Percentiles rank a stretch among this genome's conserved stretches.
Conservation (phyloP, 2,797 vertebrate genomes). For the Sebastes umbrosus region DNA sequence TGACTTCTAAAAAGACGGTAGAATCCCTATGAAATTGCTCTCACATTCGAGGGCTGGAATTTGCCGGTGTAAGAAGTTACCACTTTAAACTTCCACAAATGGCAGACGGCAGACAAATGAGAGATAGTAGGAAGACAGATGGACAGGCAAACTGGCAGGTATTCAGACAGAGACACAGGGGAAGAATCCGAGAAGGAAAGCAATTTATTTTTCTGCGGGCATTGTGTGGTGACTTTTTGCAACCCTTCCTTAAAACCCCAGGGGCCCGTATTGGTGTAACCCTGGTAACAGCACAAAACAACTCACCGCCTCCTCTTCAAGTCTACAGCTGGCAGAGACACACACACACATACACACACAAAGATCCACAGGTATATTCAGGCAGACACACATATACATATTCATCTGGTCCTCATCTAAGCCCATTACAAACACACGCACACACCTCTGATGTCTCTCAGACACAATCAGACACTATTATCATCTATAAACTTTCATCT, state of each 20-base stretch:
- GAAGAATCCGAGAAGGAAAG: slow-evolving; percentile 32
- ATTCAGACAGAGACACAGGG: slow-evolving; percentile 22
- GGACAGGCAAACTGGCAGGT: slow-evolving; percentile 14
- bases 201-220: slow-evolving; percentile 39
- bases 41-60: not conserved
- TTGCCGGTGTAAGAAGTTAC: not conserved
- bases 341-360: not conserved
- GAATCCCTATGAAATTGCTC: slow-evolving; percentile 15
- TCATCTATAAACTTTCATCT: not conserved
- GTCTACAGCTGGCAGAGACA: not conserved
- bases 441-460: not conserved
- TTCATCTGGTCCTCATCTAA: not conserved
- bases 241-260: slow-evolving; percentile 39
- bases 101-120: not conserved
- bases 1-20: slow-evolving; percentile 18
- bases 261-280: slow-evolving; percentile 33
- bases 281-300: slow-evolving; percentile 53
- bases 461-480: not conserved
- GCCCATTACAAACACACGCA: not conserved
- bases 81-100: slow-evolving; percentile 19
- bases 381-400: not conserved
- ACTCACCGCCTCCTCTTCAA: not conserved
- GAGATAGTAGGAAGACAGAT: slow-evolving; percentile 6
- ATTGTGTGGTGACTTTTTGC: slow-evolving; percentile 31
- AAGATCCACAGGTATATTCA: not conserved